phyloP scores from a whole-genome alignment of 2,113 vertebrate species.

The Caloenas nicobarica region DNA sequence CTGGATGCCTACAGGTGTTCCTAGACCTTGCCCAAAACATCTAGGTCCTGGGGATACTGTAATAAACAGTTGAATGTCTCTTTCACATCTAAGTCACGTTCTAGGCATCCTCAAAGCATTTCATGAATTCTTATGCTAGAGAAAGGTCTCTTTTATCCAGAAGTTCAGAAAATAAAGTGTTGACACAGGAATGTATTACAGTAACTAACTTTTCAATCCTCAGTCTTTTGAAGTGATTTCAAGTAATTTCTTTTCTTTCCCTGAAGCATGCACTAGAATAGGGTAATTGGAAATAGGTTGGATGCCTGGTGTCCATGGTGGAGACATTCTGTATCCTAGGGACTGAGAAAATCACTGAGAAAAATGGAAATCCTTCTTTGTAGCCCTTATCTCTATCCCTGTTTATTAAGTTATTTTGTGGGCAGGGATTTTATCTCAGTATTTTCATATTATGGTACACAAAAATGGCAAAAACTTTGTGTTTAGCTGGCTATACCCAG shows the following conservation, averaged over 20 bases:
- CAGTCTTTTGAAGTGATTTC: neutral
- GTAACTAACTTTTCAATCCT: neutral
- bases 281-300: neutral
- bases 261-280: neutral
- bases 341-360: neutral
- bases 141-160: neutral
- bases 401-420: neutral
- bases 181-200: neutral
- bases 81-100: neutral
- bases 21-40: neutral
- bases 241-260: neutral
- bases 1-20: neutral
- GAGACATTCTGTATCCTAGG: neutral
- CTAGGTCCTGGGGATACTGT: neutral
- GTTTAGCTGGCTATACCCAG: accelerated
- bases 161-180: neutral
- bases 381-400: neutral
- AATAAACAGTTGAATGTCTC: neutral
- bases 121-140: neutral
- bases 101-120: neutral
- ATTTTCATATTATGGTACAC: neutral
- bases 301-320: neutral
- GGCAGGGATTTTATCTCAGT: neutral
- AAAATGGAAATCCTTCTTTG: neutral
- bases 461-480: neutral